Base-by-base conservation (phyloP, 1,140 invertebrate species). In the Meteorus sp. region DNA sequence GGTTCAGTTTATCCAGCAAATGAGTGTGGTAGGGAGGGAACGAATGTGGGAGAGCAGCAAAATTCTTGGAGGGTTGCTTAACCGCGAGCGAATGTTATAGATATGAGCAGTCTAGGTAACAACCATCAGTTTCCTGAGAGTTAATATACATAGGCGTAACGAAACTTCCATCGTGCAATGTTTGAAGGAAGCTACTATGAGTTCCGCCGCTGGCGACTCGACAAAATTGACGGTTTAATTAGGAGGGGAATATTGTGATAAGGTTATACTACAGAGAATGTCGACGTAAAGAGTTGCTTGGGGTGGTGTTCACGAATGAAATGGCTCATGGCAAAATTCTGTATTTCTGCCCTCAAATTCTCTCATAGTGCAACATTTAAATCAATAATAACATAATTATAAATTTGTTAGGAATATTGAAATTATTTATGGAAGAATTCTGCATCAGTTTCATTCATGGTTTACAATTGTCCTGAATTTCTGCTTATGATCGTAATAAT, bases 181-280 rank as follows among this genome's bases (percentile, higher is more conserved):
- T 55, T 55, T 60, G 41, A 55, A 51, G 51, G 43, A 44, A 53
- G 50, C 29, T 56, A 13, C 27, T 20, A 29, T 9, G 17, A 41
- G 20, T 43, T 43, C 22, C 17, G 55, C 52, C 56, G 17, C 44
- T 47, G 47, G 58, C 55, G 44, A 53, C 29, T 55, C 35, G 13
- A 7, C 39, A 29, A 37, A 69, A 71, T 71, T 68, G 68, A 65
- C 64, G 66, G 61, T 63, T 69, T 68, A 71, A 71, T 71, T 71
- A 71, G 62, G 53, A 39, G 44, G 54, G 56, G 45, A 51, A 31
- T n/a, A 22, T 39, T 41, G 13, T 43, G 47, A 58, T 58, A 51
- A 58, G 45, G 25, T 41, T 35, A 37, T 17, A 31, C 31, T 22
- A n/a, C n/a, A n/a, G 22, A 2, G 31, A 19, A 47, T 25, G 33